A percentile compares a stretch with the other conserved stretches of the same genome.
These are phyloP conservation scores for Sycophila texana DNA, from an alignment of 2,888 invertebrate species.

Conservation along the genomic window DNA sequence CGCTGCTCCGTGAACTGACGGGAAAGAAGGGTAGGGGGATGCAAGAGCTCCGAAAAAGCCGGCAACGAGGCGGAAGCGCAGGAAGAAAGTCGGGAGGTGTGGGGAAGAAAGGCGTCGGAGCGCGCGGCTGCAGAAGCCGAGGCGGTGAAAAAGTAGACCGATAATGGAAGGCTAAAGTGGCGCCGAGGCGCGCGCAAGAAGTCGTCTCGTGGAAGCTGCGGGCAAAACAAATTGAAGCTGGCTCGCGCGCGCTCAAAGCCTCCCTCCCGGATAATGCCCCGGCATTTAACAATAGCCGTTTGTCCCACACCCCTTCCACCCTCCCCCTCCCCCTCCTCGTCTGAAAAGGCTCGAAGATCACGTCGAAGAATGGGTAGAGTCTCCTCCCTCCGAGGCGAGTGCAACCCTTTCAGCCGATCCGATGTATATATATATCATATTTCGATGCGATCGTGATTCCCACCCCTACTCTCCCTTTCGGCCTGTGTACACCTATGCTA, in stretches of 20 bases:
- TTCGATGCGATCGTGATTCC: not conserved
- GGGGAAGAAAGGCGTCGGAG: conserved; percentile 1
- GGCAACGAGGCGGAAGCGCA: conserved; percentile 5
- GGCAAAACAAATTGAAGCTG: conserved; percentile 69
- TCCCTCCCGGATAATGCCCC: conserved; percentile 64
- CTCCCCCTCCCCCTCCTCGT: not conserved
- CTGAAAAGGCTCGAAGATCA: conserved; percentile 35
- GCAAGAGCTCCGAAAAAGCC: not conserved
- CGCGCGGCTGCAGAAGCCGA: not conserved
- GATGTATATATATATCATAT: conserved; percentile 4
- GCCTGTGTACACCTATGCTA: too few relatives aligned
- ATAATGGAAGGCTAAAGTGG: conserved; percentile 61
- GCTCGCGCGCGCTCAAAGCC: conserved; percentile 49
- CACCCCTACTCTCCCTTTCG: too few relatives aligned
- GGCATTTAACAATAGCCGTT: conserved; percentile 69
- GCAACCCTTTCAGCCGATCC: conserved; percentile 23
- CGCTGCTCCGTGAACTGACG: not conserved
- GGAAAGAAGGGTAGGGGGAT: too few relatives aligned
- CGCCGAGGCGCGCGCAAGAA: conserved; percentile 54
- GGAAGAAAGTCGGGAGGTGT: not conserved
- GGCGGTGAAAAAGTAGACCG: conserved; percentile 54
- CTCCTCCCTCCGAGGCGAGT: conserved; percentile 32
- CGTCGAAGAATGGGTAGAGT: conserved; percentile 50
- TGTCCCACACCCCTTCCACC: conserved; percentile 40
- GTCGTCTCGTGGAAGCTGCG: conserved; percentile 57